Conservation (phyloP, 2,113 vertebrate species). For the Halcyon malimbica region DNA sequence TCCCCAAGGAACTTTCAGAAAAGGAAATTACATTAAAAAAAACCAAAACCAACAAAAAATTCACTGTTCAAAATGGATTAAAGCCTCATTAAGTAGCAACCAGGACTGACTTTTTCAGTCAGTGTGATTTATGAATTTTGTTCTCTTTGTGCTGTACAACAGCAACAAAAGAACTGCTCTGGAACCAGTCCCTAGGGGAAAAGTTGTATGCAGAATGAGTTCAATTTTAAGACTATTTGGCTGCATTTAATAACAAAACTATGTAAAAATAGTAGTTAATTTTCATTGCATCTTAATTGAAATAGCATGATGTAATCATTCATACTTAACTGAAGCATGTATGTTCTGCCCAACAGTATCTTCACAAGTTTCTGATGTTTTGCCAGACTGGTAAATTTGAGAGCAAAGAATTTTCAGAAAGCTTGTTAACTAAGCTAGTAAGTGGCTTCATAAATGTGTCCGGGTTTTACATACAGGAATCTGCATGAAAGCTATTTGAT, state of each 20-base stretch:
- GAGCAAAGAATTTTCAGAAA: background rate
- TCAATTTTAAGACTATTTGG: background rate
- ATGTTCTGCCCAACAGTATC: background rate
- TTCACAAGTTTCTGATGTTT: background rate
- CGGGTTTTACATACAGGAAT: background rate
- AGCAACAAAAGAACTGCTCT: background rate
- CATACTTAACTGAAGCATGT: background rate
- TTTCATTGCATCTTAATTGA: background rate
- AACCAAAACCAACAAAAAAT: background rate
- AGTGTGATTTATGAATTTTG: conserved; percentile 21
- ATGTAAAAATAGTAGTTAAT: background rate
- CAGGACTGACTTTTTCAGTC: conserved; percentile 2
- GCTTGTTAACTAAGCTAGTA: background rate
- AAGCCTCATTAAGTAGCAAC: conserved; percentile 30
- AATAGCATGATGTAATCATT: background rate
- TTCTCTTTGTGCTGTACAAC: background rate
- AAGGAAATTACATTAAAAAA: background rate
- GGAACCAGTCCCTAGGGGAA: background rate
- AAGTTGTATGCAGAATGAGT: background rate
- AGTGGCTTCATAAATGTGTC: background rate
- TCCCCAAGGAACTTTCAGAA: background rate
- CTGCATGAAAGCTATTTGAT: background rate
- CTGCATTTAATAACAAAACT: background rate
- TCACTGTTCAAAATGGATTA: background rate
- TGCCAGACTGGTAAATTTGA: background rate